Conservation (phyloP, 2,113 vertebrate species). For the Petroica traversi region DNA sequence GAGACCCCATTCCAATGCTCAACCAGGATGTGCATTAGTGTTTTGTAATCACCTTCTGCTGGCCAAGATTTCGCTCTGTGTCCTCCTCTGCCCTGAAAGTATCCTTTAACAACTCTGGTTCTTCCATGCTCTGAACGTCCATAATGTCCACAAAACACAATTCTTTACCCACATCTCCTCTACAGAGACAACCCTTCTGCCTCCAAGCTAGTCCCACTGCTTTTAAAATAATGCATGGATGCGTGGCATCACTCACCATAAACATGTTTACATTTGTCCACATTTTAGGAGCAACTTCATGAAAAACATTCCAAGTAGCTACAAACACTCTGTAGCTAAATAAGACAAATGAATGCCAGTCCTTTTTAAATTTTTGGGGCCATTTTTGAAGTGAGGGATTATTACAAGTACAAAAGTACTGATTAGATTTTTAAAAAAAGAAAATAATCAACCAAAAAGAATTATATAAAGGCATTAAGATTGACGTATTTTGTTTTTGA, state of each 20-base stretch:
- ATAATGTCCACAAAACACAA: background rate
- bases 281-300: background rate
- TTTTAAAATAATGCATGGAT: background rate
- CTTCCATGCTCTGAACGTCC: background rate
- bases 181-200: background rate
- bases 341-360: background rate
- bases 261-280: accelerated
- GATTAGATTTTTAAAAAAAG: background rate
- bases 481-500: background rate
- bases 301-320: background rate
- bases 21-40: background rate
- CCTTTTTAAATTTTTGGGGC: background rate
- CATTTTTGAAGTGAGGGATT: background rate
- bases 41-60: background rate
- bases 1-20: background rate
- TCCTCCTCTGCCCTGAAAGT: background rate
- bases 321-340: background rate
- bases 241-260: accelerated
- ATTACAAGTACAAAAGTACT: background rate
- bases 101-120: accelerated
- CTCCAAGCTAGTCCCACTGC: background rate
- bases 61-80: background rate
- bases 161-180: background rate
- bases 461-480: background rate
- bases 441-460: background rate